Evolutionary conservation across 1,140 invertebrate species (phyloP).

Genomic region (Anoplolepis gracilipes): DNA sequence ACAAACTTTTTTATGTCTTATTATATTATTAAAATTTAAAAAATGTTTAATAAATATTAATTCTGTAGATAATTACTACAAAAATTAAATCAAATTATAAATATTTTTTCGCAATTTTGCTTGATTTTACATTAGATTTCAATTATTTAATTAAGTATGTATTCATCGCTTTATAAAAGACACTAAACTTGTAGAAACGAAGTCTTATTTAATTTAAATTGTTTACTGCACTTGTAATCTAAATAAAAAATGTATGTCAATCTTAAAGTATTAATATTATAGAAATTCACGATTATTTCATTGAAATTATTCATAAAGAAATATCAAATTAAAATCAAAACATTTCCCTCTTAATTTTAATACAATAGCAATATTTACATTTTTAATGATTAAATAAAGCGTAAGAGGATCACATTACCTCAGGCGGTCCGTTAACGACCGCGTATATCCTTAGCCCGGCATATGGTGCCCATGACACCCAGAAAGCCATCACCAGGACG

Average conservation of each 20-base stretch:
- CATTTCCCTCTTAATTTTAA: too few species aligned
- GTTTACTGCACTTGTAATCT: too few species aligned
- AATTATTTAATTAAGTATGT: not conserved
- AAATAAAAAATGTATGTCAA: not conserved
- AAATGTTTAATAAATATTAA: not conserved
- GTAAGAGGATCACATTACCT: constrained; percentile 70
- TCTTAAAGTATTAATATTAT: not conserved
- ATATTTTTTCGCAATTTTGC: not conserved
- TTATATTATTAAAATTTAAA: not conserved
- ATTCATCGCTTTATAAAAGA: too few species aligned
- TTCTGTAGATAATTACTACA: not conserved
- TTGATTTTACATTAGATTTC: not conserved
- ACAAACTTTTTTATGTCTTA: not conserved
- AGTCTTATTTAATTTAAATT: too few species aligned
- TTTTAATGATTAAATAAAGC: not conserved
- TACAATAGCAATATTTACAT: not conserved
- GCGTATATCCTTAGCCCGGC: constrained; percentile 90
- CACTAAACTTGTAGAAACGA: not conserved
- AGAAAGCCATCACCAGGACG: constrained; percentile 95
- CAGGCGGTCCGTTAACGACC: constrained; percentile 85
- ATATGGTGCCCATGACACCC: constrained; percentile 97
- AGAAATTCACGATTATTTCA: not conserved
- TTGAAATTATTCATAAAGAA: too few species aligned
- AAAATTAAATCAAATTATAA: not conserved
- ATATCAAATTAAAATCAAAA: too few species aligned